phyloP scores from a whole-genome alignment of 2,113 vertebrate genomes.

The Clarias batrachus region DNA sequence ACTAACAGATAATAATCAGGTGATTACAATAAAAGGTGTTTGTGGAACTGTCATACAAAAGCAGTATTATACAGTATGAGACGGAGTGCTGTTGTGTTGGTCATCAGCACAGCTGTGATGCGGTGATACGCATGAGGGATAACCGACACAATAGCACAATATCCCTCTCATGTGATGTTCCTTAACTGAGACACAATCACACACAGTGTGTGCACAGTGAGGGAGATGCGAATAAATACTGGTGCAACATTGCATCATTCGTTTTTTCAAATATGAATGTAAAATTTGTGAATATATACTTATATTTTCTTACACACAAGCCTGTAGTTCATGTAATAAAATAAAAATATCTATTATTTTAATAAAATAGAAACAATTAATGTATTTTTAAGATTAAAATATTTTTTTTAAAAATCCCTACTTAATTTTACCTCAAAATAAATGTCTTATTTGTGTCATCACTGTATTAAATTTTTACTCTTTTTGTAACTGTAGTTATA shows the following conservation, averaged over 20 bases:
- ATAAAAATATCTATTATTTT: too few species aligned
- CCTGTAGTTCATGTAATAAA: background rate
- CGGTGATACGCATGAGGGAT: too few species aligned
- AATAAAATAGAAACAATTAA: too few species aligned
- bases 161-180: too few species aligned
- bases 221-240: background rate
- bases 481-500: background rate
- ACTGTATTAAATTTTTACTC: background rate
- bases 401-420: background rate
- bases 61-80: too few species aligned
- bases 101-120: too few species aligned
- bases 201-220: background rate
- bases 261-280: background rate
- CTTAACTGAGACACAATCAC: background rate
- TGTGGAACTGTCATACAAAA: too few species aligned
- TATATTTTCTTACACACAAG: background rate
- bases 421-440: background rate
- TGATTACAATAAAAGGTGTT: too few species aligned
- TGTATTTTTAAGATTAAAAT: too few species aligned
- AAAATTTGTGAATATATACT: background rate
- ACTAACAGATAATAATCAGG: too few species aligned
- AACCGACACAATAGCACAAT: too few species aligned
- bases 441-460: background rate
- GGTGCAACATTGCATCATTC: background rate
- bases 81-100: too few species aligned